Conservation (phyloP, 1,140 invertebrate species). For the Octopus bimaculoides region DNA sequence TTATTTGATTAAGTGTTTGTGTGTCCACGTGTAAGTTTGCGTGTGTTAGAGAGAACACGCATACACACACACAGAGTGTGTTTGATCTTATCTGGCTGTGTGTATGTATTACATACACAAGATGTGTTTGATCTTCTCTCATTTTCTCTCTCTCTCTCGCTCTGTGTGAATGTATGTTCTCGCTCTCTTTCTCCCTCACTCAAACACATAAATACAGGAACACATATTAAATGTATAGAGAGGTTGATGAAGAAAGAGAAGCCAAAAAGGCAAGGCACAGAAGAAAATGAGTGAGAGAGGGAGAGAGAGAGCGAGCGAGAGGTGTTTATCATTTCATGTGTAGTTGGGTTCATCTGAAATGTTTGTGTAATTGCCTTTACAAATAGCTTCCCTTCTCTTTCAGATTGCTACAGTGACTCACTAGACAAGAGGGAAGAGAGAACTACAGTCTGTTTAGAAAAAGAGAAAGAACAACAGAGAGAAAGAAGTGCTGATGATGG, state of each 20-base stretch:
- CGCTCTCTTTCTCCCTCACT: not conserved
- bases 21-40: not conserved
- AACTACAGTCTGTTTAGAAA: too few species aligned
- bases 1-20: too few species aligned
- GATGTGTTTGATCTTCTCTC: too few species aligned
- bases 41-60: not conserved
- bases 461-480: too few species aligned
- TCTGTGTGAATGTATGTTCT: not conserved
- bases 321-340: not conserved
- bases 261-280: not conserved
- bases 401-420: constrained; percentile 8
- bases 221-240: not conserved
- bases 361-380: constrained; percentile 10
- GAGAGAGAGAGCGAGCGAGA: not conserved
- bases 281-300: not conserved
- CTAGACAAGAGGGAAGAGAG: not conserved
- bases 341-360: constrained; percentile 8
- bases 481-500: too few species aligned
- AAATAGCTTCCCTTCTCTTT: constrained; percentile 5
- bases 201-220: not conserved
- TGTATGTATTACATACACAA: too few species aligned
- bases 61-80: not conserved
- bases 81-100: not conserved
- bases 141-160: not conserved
- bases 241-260: not conserved